Evolutionary conservation across 2,113 vertebrate genomes (phyloP).

Genomic region (Thermophis baileyi): DNA sequence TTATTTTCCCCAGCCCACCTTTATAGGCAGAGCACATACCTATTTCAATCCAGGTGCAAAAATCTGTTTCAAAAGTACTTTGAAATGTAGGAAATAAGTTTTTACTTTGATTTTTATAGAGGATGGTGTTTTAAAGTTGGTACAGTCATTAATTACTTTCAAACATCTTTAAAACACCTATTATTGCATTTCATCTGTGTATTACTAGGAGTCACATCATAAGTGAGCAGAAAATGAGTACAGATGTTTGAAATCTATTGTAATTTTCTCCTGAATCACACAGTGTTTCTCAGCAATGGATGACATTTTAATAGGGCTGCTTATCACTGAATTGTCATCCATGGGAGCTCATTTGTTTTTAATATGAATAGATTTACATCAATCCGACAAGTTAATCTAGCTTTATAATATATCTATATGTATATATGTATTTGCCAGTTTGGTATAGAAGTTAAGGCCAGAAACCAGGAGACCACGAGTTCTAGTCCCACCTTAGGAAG

Average conservation of each 20-base stretch:
- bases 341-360: neutral
- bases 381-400: neutral
- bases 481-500: neutral
- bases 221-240: neutral
- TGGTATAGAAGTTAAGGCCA: neutral
- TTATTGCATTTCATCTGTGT: neutral
- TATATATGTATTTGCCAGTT: neutral
- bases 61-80: neutral
- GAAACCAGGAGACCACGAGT: neutral
- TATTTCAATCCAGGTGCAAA: neutral
- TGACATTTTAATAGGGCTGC: neutral
- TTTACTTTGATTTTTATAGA: neutral
- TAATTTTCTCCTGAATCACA: neutral
- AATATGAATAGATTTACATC: neutral
- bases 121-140: neutral
- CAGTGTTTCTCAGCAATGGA: conserved; percentile 7
- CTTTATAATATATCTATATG: neutral
- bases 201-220: neutral
- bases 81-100: neutral
- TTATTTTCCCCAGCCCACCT: neutral
- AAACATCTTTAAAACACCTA: neutral
- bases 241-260: neutral
- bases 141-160: neutral
- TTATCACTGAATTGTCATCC: neutral
- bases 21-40: neutral